A percentile compares a stretch with the other conserved stretches of the same genome.
Conservation (phyloP, 2,113 vertebrate species). For the Pipa parva region DNA sequence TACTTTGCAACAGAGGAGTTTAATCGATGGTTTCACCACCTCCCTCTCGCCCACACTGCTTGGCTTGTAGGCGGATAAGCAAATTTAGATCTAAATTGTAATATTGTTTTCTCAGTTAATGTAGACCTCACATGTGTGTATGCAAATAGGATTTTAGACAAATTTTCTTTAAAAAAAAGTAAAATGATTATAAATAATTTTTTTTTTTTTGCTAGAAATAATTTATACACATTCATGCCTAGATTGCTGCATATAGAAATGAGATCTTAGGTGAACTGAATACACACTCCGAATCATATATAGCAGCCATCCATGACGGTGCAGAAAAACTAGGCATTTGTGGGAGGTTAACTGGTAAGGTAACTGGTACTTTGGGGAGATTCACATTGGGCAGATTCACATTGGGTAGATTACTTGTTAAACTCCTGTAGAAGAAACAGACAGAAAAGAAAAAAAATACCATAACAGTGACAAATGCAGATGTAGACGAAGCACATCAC, state of each 20-base stretch:
- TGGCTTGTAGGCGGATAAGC: too few species aligned
- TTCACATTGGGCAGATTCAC: conserved; percentile 99
- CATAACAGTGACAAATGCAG: conserved; percentile 95
- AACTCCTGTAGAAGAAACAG: conserved; percentile 96
- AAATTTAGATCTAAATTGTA: too few species aligned
- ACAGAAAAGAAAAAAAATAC: conserved; percentile 99
- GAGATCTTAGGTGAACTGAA: conserved; percentile 92
- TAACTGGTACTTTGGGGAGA: conserved; percentile 99
- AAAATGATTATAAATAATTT: too few species aligned
- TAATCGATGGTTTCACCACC: too few species aligned
- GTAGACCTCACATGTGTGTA: too few species aligned
- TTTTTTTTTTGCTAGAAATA: too few species aligned
- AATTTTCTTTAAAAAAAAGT: too few species aligned
- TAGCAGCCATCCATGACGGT: conserved; percentile 97
- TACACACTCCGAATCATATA: conserved; percentile 99
- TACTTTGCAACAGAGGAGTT: too few species aligned
- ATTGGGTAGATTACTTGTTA: conserved; percentile 99
- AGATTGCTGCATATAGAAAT: conserved; percentile 79
- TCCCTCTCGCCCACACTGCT: too few species aligned
- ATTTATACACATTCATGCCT: conserved; percentile 91
- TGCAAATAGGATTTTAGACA: too few species aligned
- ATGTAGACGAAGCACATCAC: conserved; percentile 87
- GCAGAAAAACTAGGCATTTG: conserved; percentile 99
- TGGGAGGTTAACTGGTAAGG: conserved; percentile 95
- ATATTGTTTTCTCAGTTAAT: too few species aligned